Percentiles rank a stretch among this genome's conserved stretches.
Evolutionary conservation across 2,113 vertebrate species (phyloP).

Genomic region (Pristiophorus japonicus): DNA sequence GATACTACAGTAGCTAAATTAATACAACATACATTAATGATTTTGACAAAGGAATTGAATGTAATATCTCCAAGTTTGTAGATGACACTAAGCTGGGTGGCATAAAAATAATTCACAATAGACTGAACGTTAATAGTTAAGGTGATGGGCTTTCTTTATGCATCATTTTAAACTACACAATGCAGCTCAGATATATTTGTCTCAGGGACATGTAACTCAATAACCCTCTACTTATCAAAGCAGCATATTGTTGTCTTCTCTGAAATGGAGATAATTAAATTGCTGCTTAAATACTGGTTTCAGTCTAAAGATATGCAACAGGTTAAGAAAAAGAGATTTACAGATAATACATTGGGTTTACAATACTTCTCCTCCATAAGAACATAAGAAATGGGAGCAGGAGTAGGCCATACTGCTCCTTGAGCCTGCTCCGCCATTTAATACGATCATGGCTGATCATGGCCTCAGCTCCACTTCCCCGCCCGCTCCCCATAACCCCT

Average conservation of each 20-base stretch:
- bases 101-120: not conserved
- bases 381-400: too few relatives aligned
- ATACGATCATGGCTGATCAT: too few relatives aligned
- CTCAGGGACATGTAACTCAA: not conserved
- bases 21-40: too few relatives aligned
- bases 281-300: not conserved
- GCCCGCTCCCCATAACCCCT: too few relatives aligned
- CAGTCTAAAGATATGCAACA: not conserved
- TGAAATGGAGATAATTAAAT: slow-evolving; percentile 6
- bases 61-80: too few relatives aligned
- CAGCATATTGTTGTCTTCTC: not conserved
- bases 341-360: not conserved
- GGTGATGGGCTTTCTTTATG: not conserved
- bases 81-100: too few relatives aligned
- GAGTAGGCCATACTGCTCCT: too few relatives aligned
- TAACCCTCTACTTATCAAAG: not conserved
- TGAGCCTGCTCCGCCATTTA: too few relatives aligned
- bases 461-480: too few relatives aligned
- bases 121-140: not conserved
- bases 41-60: too few relatives aligned
- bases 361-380: not conserved
- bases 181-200: not conserved
- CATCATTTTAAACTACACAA: not conserved
- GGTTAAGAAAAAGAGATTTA: not conserved
- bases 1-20: too few relatives aligned